phyloP scores from a whole-genome alignment of 2,113 vertebrate species.

The Genyomyrus donnyi region DNA sequence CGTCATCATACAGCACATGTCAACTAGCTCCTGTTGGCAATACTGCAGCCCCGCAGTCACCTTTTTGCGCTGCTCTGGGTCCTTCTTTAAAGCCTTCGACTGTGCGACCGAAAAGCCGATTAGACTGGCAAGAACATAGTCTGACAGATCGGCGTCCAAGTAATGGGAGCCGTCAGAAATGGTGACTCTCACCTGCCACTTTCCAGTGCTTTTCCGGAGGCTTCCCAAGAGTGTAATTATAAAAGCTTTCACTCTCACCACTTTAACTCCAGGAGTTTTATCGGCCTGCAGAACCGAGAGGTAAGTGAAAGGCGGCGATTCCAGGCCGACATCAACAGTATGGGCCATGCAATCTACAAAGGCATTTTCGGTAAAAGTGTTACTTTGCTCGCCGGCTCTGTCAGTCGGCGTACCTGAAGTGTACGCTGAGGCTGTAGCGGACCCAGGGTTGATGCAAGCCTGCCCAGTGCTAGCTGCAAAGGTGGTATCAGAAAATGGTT shows the following conservation, averaged over 20 bases:
- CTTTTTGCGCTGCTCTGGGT: slow-evolving; percentile 58
- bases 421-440: neutral
- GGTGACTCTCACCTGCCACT: slow-evolving; percentile 74
- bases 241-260: slow-evolving; percentile 78
- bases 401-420: neutral
- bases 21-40: slow-evolving; percentile 80
- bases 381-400: neutral
- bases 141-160: slow-evolving; percentile 77
- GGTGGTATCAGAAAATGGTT: neutral
- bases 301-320: slow-evolving; percentile 70
- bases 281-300: slow-evolving; percentile 59
- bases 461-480: neutral
- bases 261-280: slow-evolving; percentile 43
- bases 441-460: neutral
- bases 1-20: slow-evolving; percentile 88
- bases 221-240: slow-evolving; percentile 89
- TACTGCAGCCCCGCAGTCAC: slow-evolving; percentile 71
- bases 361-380: neutral
- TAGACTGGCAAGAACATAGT: slow-evolving; percentile 72
- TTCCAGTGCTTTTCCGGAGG: slow-evolving; percentile 64
- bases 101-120: slow-evolving; percentile 85
- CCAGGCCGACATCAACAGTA: slow-evolving; percentile 25
- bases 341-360: neutral
- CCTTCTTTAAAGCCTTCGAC: slow-evolving; percentile 68
- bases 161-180: slow-evolving; percentile 87